Percentiles rank a stretch among this genome's conserved stretches.
Conservation (phyloP, 1,140 invertebrate genomes). For the Doryteuthis pealeii region DNA sequence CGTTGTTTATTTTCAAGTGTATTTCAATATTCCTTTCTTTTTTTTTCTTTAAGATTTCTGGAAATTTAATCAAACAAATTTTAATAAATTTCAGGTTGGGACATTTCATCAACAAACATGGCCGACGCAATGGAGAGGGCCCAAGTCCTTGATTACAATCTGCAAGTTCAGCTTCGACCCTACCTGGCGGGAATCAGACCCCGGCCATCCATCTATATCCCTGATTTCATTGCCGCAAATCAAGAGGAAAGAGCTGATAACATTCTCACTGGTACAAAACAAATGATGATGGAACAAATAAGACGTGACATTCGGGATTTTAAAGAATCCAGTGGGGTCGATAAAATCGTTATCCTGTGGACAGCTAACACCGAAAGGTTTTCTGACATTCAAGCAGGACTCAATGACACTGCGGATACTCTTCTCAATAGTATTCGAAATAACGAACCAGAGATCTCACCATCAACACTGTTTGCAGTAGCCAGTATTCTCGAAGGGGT, state of each 20-base stretch:
- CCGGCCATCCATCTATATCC: slow-evolving; percentile 81
- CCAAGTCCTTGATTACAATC: slow-evolving; percentile 65
- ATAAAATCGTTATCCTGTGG: slow-evolving; percentile 89
- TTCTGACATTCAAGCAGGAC: slow-evolving; percentile 72
- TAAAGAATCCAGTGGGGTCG: slow-evolving; percentile 67
- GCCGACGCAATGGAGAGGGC: slow-evolving; percentile 84
- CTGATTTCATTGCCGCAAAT: slow-evolving; percentile 95
- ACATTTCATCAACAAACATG: slow-evolving; percentile 84
- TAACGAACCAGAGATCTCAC: slow-evolving; percentile 81
- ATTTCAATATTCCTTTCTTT: slow-evolving; percentile 86
- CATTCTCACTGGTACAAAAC: slow-evolving; percentile 69
- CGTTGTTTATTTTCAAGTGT: slow-evolving; percentile 73
- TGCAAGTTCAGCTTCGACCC: slow-evolving; percentile 71
- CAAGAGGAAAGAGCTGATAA: slow-evolving; percentile 85
- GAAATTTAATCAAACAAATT: slow-evolving; percentile 80
- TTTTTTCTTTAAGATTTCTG: slow-evolving; percentile 96
- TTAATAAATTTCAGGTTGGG: slow-evolving; percentile 75
- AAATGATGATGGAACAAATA: slow-evolving; percentile 70
- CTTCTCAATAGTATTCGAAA: slow-evolving; percentile 74
- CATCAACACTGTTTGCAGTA: slow-evolving; percentile 90
- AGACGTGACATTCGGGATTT: slow-evolving; percentile 84
- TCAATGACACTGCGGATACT: slow-evolving; percentile 85
- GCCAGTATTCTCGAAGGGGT: slow-evolving; percentile 87
- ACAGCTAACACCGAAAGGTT: slow-evolving; percentile 96
- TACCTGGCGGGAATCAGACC: slow-evolving; percentile 77